phyloP scores from a whole-genome alignment of 2,797 vertebrate species.

The Sebastes nivosus region DNA sequence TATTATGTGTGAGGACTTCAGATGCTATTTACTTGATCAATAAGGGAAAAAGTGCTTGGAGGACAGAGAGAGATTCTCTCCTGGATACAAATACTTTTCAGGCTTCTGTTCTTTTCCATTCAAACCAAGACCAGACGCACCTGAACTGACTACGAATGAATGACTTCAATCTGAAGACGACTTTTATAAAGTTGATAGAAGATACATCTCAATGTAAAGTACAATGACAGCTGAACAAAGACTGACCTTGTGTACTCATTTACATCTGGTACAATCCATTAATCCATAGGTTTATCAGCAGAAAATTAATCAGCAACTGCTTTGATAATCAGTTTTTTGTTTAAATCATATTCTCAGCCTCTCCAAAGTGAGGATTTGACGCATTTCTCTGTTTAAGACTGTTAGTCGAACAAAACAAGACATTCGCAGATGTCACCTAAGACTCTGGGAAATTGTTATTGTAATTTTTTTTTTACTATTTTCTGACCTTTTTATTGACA shows the following conservation, averaged over 20 bases:
- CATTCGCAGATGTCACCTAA: neutral
- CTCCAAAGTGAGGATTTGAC: neutral
- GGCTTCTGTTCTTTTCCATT: neutral
- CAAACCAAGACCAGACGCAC: neutral
- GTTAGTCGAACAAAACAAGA: neutral
- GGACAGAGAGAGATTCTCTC: neutral
- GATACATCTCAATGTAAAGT: neutral
- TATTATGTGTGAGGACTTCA: neutral
- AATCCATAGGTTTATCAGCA: neutral
- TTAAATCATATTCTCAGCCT: neutral
- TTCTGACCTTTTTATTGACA: neutral
- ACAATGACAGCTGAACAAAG: neutral
- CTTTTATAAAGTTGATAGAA: neutral
- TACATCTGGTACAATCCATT: neutral
- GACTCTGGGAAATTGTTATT: neutral
- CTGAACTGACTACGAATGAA: neutral
- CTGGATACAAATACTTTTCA: neutral
- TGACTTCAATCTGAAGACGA: neutral
- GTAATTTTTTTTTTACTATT: neutral
- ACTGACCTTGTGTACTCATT: neutral
- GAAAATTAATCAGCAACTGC: neutral
- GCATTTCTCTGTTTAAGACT: neutral
- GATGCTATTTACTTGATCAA: slow-evolving; percentile 15
- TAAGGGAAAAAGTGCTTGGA: neutral
- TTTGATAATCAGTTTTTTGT: neutral